These are phyloP conservation scores for Thelaira solivaga DNA, from an alignment of 2,888 invertebrate genomes.

Conservation along the genomic window DNA sequence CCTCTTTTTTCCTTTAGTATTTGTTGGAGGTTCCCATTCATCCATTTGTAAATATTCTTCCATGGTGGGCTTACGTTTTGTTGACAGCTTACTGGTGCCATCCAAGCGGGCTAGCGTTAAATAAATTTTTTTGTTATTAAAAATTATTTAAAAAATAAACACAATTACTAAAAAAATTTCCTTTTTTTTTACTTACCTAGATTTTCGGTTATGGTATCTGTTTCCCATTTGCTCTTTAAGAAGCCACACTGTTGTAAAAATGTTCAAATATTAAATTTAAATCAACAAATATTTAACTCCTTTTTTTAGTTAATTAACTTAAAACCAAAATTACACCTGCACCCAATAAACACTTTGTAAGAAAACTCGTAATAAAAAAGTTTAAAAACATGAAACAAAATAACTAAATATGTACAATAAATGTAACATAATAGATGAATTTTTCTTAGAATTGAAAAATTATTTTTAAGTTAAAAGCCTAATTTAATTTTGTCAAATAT, in stretches of 20 bases:
- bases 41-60: slow-evolving; percentile 92
- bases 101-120: slow-evolving; percentile 90
- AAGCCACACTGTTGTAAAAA: slow-evolving; percentile 71
- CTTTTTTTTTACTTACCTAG: slow-evolving; percentile 83
- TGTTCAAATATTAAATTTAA: slow-evolving; percentile 39
- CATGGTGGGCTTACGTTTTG: slow-evolving; percentile 82
- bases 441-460: too few species aligned
- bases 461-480: too few species aligned
- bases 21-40: slow-evolving; percentile 82
- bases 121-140: background rate
- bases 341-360: too few species aligned
- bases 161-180: background rate
- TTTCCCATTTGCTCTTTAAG: slow-evolving; percentile 89
- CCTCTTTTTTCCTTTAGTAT: slow-evolving; percentile 90
- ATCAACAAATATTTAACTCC: background rate
- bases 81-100: slow-evolving; percentile 87
- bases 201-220: slow-evolving; percentile 87
- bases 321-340: background rate
- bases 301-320: background rate
- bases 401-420: too few species aligned
- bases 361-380: too few species aligned
- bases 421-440: too few species aligned
- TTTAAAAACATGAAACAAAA: too few species aligned
- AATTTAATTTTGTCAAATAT: too few species aligned
- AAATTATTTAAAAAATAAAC: background rate